Conservation (phyloP, 2,888 invertebrate species). For the Macropis europaea region DNA sequence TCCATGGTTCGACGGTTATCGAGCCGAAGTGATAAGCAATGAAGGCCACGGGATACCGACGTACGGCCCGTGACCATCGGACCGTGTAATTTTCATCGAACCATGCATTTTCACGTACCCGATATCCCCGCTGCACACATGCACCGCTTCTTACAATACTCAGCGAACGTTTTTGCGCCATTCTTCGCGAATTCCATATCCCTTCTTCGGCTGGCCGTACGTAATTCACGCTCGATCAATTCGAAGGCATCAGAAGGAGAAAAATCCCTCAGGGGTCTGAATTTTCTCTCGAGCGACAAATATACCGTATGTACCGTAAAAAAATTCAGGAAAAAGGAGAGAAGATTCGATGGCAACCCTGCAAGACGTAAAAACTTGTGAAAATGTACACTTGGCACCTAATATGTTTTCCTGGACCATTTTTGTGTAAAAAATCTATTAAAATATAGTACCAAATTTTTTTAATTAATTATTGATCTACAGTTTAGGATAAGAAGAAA, state of each 20-base stretch:
- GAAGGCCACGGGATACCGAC: slow-evolving; percentile 47
- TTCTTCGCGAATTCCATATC: slow-evolving; percentile 7
- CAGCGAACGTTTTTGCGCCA: slow-evolving; percentile 7
- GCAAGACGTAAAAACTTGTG: no score
- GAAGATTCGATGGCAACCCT: no score
- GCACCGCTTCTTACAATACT: slow-evolving; percentile 26
- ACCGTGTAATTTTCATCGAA: slow-evolving; percentile 48
- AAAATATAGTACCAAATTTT: no score
- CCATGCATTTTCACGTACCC: slow-evolving; percentile 47
- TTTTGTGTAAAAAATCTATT: no score
- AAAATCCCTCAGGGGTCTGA: background rate
- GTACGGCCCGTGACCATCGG: slow-evolving; percentile 35
- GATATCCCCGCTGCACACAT: background rate
- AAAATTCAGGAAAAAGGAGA: no score
- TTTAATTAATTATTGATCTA: no score
- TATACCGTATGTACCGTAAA: no score
- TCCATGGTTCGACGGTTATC: slow-evolving; percentile 55
- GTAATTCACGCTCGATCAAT: slow-evolving; percentile 57
- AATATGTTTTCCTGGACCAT: no score
- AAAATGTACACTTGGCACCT: no score
- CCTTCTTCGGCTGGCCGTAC: slow-evolving; percentile 22
- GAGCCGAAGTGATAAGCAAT: slow-evolving; percentile 60
- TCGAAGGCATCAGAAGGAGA: slow-evolving; percentile 3
- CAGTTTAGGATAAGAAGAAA: no score
- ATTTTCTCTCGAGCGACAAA: background rate